Conservation (phyloP, 1,140 invertebrate genomes). For the Uloborus diversus region DNA sequence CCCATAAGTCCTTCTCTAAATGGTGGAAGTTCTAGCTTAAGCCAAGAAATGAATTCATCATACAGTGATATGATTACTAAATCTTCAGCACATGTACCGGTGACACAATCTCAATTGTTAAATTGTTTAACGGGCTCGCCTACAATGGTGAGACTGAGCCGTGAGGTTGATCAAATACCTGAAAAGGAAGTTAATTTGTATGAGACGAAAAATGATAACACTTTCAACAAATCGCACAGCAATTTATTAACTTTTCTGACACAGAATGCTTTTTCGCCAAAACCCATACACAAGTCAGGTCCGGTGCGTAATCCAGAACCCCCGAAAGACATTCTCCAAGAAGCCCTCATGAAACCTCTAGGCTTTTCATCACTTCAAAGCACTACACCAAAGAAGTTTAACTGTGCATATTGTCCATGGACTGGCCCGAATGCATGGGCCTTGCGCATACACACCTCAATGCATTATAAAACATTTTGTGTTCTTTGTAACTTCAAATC, state of each 20-base stretch:
- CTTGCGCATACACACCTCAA: slow-evolving; percentile 88
- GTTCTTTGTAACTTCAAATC: slow-evolving; percentile 91
- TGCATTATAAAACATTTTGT: slow-evolving; percentile 90
- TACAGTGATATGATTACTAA: neutral
- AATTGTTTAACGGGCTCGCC: slow-evolving; percentile 48
- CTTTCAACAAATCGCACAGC: slow-evolving; percentile 47
- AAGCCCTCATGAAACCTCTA: slow-evolving; percentile 32
- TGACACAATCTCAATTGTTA: slow-evolving; percentile 42
- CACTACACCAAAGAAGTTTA: slow-evolving; percentile 71
- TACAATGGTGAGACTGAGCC: slow-evolving; percentile 24
- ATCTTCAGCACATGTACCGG: neutral
- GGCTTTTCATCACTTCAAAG: neutral
- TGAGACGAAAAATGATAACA: slow-evolving; percentile 37
- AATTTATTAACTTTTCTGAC: slow-evolving; percentile 45
- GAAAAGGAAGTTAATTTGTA: slow-evolving; percentile 6
- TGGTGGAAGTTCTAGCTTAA: neutral
- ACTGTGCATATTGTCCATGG: slow-evolving; percentile 88
- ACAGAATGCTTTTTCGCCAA: slow-evolving; percentile 40
- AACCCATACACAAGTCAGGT: slow-evolving; percentile 27
- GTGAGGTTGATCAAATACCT: slow-evolving; percentile 38
- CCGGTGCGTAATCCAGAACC: slow-evolving; percentile 6
- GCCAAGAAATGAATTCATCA: slow-evolving; percentile 11
- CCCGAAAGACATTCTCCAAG: slow-evolving; percentile 62
- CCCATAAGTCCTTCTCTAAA: slow-evolving; percentile 73
- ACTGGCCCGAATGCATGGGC: slow-evolving; percentile 94